Conservation (phyloP, 2,888 invertebrate genomes). For the Antitype chi region DNA sequence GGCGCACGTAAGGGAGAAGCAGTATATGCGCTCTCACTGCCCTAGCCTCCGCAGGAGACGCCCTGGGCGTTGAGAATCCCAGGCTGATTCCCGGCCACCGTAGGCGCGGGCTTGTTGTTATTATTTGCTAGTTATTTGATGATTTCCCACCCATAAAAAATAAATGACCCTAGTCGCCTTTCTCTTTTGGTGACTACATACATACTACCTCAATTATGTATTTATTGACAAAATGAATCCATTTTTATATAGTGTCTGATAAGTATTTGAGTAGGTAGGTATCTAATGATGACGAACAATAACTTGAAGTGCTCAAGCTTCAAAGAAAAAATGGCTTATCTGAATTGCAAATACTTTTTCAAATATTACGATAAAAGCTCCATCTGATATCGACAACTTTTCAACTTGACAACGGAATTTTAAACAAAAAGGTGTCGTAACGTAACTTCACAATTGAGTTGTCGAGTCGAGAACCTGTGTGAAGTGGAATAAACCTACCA, state of each 20-base stretch:
- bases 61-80: no score
- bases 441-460: conserved; percentile 23
- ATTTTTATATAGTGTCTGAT: background rate
- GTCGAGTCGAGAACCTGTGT: background rate
- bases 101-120: no score
- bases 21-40: no score
- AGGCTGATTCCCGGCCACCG: no score
- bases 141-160: no score
- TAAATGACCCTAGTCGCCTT: no score
- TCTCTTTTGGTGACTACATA: no score
- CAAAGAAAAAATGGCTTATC: background rate
- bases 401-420: conserved; percentile 34
- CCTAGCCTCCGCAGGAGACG: no score
- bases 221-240: background rate
- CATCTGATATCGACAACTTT: conserved; percentile 17
- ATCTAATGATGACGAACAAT: background rate
- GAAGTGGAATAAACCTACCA: conserved; percentile 3
- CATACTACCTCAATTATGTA: background rate
- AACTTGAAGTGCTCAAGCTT: background rate
- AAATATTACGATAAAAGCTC: conserved; percentile 9
- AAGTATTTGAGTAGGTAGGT: background rate
- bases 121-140: no score
- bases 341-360: conserved; percentile 31
- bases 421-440: conserved; percentile 23
- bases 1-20: no score